phyloP scores from a whole-genome alignment of 2,888 invertebrate genomes.

The Mellilla xanthometata region DNA sequence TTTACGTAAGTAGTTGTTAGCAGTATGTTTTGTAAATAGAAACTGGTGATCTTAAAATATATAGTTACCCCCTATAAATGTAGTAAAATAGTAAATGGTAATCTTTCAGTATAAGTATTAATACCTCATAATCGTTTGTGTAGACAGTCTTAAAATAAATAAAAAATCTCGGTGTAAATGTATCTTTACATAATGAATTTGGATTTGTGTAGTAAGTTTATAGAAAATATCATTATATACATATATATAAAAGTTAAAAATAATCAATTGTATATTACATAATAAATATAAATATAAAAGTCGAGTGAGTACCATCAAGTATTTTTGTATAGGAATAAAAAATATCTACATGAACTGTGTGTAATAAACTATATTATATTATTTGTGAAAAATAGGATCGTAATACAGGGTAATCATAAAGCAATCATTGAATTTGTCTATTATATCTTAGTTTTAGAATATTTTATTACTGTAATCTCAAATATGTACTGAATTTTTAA shows the following conservation, averaged over 20 bases:
- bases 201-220: too few relatives aligned
- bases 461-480: slow-evolving; percentile 1
- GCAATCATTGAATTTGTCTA: slow-evolving; percentile 27
- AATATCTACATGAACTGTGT: neutral
- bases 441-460: slow-evolving; percentile 20
- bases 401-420: slow-evolving; percentile 29
- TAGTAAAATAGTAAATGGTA: slow-evolving; percentile 8
- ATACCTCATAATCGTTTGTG: too few relatives aligned
- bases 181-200: too few relatives aligned
- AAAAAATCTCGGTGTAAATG: too few relatives aligned
- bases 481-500: slow-evolving; percentile 10
- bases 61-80: slow-evolving; percentile 14
- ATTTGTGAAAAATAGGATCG: slow-evolving; percentile 26
- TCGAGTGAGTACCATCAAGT: neutral
- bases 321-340: neutral
- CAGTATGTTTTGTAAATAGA: slow-evolving; percentile 1
- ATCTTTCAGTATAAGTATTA: slow-evolving; percentile 1
- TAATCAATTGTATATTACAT: too few relatives aligned
- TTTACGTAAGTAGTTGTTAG: slow-evolving; percentile 1
- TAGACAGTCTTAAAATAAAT: too few relatives aligned
- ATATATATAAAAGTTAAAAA: too few relatives aligned
- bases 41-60: slow-evolving; percentile 10
- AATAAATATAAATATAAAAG: too few relatives aligned
- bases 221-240: too few relatives aligned
- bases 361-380: slow-evolving; percentile 5